Percentiles rank a stretch among this genome's conserved stretches.
These are phyloP conservation scores for Netelia melanura DNA, from an alignment of 2,888 invertebrate species.

Conservation along the genomic window DNA sequence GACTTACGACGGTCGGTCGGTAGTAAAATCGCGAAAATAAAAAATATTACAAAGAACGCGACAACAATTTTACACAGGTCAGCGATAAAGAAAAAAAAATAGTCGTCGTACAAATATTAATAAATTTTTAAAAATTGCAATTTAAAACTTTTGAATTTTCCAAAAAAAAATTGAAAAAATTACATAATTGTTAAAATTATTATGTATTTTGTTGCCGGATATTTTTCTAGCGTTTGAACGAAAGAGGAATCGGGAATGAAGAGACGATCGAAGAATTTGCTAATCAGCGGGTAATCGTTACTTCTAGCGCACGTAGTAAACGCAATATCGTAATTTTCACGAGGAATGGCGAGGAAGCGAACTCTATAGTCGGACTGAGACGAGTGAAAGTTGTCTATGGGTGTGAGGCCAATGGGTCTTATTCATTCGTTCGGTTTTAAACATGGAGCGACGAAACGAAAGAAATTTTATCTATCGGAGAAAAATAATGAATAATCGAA, in stretches of 20 bases:
- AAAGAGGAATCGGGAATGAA: neutral
- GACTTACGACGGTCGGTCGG: neutral
- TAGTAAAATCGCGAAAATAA: neutral
- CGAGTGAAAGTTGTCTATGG: neutral
- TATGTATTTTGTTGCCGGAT: neutral
- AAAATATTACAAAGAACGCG: neutral
- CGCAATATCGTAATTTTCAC: conserved; percentile 5
- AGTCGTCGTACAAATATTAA: too few relatives aligned
- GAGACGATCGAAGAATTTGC: too few relatives aligned
- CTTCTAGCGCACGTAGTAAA: neutral
- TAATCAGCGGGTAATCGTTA: too few relatives aligned
- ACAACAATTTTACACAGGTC: neutral
- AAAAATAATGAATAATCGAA: neutral
- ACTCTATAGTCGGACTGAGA: neutral
- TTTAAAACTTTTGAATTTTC: neutral
- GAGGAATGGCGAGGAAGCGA: neutral
- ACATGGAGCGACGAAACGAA: neutral
- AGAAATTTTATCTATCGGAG: neutral
- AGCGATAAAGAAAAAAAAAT: neutral
- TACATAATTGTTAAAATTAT: neutral
- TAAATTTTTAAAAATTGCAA: neutral
- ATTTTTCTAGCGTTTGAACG: neutral
- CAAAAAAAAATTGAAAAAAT: neutral
- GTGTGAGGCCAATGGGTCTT: neutral
- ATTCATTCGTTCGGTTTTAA: neutral